Percentiles rank a stretch among this genome's conserved stretches.
Evolutionary conservation across 1,140 invertebrate species (phyloP).

Genomic region (Drosophila subpulchrella): DNA sequence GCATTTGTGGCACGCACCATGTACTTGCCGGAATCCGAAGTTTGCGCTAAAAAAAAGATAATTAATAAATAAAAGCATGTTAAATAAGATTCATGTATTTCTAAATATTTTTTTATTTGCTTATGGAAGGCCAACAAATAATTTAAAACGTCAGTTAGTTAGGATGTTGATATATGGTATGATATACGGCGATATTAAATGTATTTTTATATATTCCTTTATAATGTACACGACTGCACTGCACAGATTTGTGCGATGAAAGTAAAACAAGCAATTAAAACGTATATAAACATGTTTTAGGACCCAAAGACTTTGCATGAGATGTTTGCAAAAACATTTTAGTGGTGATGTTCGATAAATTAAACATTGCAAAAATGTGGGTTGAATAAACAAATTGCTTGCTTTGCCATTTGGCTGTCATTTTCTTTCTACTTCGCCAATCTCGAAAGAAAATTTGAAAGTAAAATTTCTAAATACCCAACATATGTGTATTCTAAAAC

Average conservation of each 20-base stretch:
- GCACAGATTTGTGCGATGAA: neutral
- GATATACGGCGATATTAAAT: too few relatives aligned
- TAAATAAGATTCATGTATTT: too few relatives aligned
- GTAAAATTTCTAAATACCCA: neutral
- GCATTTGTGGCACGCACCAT: slow-evolving; percentile 90
- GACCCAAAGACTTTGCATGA: neutral
- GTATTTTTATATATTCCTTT: too few relatives aligned
- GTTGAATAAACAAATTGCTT: slow-evolving; percentile 22
- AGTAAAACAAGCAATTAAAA: slow-evolving; percentile 9
- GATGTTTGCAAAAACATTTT: slow-evolving; percentile 9
- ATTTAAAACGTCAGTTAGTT: too few relatives aligned
- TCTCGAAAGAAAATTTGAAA: neutral
- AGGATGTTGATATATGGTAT: too few relatives aligned
- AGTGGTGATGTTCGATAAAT: slow-evolving; percentile 2
- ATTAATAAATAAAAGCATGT: neutral
- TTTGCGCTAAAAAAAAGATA: slow-evolving; percentile 66
- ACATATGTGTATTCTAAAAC: neutral
- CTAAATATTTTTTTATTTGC: neutral
- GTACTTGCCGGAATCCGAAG: slow-evolving; percentile 89
- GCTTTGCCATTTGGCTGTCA: slow-evolving; percentile 23
- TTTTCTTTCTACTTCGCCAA: neutral
- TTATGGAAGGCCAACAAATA: too few relatives aligned
- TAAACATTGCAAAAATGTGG: slow-evolving; percentile 4
- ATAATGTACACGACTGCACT: neutral
- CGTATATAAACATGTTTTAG: slow-evolving; percentile 6